Percentiles rank a stretch among this genome's conserved stretches.
These are phyloP conservation scores for Mythimna loreyi DNA, from an alignment of 2,888 invertebrate species.

Conservation along the genomic window DNA sequence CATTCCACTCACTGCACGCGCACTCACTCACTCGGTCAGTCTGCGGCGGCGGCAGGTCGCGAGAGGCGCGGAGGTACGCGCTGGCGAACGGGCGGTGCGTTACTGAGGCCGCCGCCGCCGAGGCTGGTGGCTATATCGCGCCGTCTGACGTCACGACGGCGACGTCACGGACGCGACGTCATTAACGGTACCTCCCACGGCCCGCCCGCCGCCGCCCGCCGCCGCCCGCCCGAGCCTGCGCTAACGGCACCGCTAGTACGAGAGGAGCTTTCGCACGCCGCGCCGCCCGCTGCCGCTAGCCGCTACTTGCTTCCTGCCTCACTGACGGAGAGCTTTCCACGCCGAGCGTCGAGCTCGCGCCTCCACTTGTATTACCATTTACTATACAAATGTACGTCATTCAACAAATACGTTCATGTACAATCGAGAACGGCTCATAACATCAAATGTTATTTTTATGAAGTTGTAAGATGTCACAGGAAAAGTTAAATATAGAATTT, in stretches of 20 bases:
- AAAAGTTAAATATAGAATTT: constrained; percentile 22
- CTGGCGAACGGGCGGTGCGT: constrained; percentile 89
- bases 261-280: constrained; percentile 83
- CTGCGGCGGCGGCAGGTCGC: constrained; percentile 76
- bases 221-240: constrained; percentile 90
- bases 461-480: constrained; percentile 29
- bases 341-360: constrained; percentile 37
- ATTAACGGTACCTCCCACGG: constrained; percentile 91
- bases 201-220: constrained; percentile 85
- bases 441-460: constrained; percentile 29
- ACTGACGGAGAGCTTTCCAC: constrained; percentile 56
- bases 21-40: constrained; percentile 87
- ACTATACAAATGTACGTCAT: constrained; percentile 58
- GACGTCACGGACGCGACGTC: constrained; percentile 88
- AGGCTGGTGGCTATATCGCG: constrained; percentile 90
- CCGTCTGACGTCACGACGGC: constrained; percentile 87
- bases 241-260: constrained; percentile 90
- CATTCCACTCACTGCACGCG: constrained; percentile 90
- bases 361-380: constrained; percentile 50
- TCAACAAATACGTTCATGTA: constrained; percentile 42
- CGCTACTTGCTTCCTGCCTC: constrained; percentile 67
- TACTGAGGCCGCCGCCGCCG: constrained; percentile 91
- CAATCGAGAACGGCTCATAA: constrained; percentile 27
- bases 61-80: constrained; percentile 85
- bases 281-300: constrained; percentile 66